These are phyloP conservation scores for Horisme vitalbata DNA, from an alignment of 2,888 invertebrate genomes.

Conservation along the genomic window DNA sequence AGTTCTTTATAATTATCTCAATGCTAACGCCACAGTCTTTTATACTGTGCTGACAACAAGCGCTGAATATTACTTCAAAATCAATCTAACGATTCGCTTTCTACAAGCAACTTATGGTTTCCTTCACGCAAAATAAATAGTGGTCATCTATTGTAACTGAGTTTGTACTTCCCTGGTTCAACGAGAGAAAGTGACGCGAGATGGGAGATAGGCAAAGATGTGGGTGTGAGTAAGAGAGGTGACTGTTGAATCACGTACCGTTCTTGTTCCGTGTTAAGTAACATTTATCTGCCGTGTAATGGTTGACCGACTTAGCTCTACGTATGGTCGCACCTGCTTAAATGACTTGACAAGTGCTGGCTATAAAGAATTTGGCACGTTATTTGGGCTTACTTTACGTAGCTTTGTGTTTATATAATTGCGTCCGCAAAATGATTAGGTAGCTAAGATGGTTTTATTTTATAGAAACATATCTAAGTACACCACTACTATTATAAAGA, in stretches of 20 bases:
- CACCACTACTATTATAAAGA: too few relatives aligned
- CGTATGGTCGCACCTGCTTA: background rate
- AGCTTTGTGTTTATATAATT: too few relatives aligned
- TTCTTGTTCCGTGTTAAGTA: constrained; percentile 50
- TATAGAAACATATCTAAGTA: too few relatives aligned
- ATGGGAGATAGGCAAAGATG: background rate
- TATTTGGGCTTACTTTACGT: too few relatives aligned
- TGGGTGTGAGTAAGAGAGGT: constrained; percentile 12
- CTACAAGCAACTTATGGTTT: constrained; percentile 8
- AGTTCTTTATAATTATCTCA: too few relatives aligned
- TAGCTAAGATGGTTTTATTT: too few relatives aligned
- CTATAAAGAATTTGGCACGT: too few relatives aligned
- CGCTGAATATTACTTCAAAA: too few relatives aligned
- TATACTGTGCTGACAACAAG: too few relatives aligned
- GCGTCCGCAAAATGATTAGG: too few relatives aligned
- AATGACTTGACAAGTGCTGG: too few relatives aligned
- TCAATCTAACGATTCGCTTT: constrained; percentile 8
- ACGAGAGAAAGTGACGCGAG: constrained; percentile 14
- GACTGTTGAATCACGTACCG: constrained; percentile 49
- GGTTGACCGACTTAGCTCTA: constrained; percentile 17
- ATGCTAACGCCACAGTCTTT: too few relatives aligned
- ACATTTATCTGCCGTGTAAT: constrained; percentile 23
- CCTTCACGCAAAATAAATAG: constrained; percentile 3
- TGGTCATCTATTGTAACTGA: constrained; percentile 7
- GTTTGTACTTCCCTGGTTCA: constrained; percentile 7